These are phyloP conservation scores for Poeciliopsis turrubarensis DNA, from an alignment of 2,113 vertebrate species.

Conservation along the genomic window DNA sequence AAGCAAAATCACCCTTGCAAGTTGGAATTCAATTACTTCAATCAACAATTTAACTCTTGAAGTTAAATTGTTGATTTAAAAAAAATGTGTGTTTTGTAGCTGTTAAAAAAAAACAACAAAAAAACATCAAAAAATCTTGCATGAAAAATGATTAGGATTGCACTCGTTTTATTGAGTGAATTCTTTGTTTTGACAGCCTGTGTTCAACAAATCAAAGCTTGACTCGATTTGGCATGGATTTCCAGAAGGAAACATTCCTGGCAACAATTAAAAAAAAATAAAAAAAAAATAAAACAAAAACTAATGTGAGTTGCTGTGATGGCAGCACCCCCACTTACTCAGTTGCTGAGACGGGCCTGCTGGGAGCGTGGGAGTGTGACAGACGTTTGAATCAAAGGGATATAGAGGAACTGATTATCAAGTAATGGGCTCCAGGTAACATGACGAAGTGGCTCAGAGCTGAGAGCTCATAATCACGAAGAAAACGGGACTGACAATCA, in stretches of 20 bases:
- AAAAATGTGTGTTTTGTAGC: too few species aligned
- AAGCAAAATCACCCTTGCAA: too few species aligned
- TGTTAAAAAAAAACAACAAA: too few species aligned
- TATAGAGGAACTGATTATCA: conserved; percentile 49
- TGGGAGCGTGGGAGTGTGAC: conserved; percentile 57
- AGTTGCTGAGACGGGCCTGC: conserved; percentile 35
- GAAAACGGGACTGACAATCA: conserved; percentile 31
- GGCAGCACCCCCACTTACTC: conserved; percentile 53
- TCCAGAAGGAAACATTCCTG: conserved; percentile 30
- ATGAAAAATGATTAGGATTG: too few species aligned
- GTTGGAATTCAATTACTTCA: too few species aligned
- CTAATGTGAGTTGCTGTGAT: conserved; percentile 46
- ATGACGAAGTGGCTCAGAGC: conserved; percentile 20
- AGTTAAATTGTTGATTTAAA: too few species aligned
- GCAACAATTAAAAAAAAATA: conserved; percentile 17
- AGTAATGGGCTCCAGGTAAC: conserved; percentile 42
- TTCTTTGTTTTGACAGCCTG: too few species aligned
- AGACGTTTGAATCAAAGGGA: conserved; percentile 60
- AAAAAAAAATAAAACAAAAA: background rate
- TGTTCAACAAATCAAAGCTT: background rate
- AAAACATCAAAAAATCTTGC: too few species aligned
- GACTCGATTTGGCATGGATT: background rate
- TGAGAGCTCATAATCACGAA: conserved; percentile 30
- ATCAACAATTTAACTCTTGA: too few species aligned
- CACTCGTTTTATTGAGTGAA: too few species aligned